These are phyloP conservation scores for Gallinago nigripennis DNA, from an alignment of 2,797 vertebrate genomes.

Conservation along the genomic window DNA sequence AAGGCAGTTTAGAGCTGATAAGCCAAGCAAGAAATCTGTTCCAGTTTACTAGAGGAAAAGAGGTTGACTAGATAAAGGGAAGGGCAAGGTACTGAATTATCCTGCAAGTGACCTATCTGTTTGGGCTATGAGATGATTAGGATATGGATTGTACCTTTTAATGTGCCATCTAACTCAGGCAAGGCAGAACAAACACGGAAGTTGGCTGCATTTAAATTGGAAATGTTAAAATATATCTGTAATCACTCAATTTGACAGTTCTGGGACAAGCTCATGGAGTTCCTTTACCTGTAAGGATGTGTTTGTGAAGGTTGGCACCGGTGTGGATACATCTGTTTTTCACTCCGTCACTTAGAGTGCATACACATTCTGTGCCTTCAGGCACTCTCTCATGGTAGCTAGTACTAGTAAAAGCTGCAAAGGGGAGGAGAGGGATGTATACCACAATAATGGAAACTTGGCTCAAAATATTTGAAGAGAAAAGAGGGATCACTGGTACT, in stretches of 20 bases:
- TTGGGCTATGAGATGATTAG: not conserved
- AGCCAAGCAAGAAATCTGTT: not conserved
- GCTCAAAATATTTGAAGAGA: not conserved
- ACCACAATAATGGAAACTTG: not conserved
- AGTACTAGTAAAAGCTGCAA: not conserved
- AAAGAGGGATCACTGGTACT: no score
- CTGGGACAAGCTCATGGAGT: not conserved
- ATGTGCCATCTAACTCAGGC: not conserved
- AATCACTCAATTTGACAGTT: not conserved
- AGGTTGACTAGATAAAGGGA: not conserved
- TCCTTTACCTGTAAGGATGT: not conserved
- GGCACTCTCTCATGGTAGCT: not conserved
- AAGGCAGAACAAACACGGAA: not conserved
- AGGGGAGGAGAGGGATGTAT: not conserved
- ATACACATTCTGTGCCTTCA: not conserved
- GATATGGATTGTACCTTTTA: not conserved
- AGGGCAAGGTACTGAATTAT: not conserved
- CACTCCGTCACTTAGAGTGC: not conserved
- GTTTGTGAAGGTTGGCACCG: not conserved
- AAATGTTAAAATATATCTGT: not conserved
- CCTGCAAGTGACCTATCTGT: not conserved
- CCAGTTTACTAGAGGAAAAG: not conserved
- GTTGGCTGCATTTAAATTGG: fast-evolving
- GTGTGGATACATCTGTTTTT: not conserved
- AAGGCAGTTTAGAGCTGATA: not conserved